Percentiles rank a stretch among this genome's conserved stretches.
phyloP scores from a whole-genome alignment of 2,113 vertebrate genomes.

The Etia nguti region DNA sequence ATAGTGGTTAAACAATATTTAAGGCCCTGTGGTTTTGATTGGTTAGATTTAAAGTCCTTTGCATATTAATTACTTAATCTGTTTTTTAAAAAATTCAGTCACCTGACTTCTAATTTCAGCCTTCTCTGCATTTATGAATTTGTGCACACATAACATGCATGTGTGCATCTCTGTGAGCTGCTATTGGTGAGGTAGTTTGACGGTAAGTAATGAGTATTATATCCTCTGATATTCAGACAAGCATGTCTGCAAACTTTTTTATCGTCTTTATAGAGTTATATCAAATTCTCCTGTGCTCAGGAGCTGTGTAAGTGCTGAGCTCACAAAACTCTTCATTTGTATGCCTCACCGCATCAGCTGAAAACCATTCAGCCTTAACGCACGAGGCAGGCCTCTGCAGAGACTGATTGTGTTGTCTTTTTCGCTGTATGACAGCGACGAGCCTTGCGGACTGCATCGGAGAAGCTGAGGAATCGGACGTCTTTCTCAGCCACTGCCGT shows the following conservation, averaged over 20 bases:
- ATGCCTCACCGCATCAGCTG: not conserved
- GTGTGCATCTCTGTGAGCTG: not conserved
- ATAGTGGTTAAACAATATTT: not conserved
- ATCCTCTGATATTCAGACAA: not conserved
- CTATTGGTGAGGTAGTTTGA: not conserved
- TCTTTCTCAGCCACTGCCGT: constrained; percentile 85
- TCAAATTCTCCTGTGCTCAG: not conserved
- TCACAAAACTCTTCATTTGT: not conserved
- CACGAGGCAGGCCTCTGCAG: not conserved
- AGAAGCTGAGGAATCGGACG: constrained; percentile 90
- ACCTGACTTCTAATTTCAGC: not conserved
- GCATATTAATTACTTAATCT: not conserved
- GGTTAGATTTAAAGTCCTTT: not conserved
- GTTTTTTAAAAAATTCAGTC: not conserved
- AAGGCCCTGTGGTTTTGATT: not conserved
- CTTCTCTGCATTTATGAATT: not conserved
- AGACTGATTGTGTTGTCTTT: constrained; percentile 1
- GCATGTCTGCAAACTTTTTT: not conserved
- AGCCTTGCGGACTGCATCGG: constrained; percentile 89
- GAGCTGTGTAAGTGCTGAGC: not conserved
- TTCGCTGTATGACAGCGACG: constrained; percentile 75
- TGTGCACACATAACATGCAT: not conserved
- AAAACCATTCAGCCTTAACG: not conserved
- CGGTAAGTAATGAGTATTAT: not conserved
- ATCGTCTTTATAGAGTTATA: not conserved